phyloP scores from a whole-genome alignment of 1,140 invertebrate species.

The Aleiodes sp. region DNA sequence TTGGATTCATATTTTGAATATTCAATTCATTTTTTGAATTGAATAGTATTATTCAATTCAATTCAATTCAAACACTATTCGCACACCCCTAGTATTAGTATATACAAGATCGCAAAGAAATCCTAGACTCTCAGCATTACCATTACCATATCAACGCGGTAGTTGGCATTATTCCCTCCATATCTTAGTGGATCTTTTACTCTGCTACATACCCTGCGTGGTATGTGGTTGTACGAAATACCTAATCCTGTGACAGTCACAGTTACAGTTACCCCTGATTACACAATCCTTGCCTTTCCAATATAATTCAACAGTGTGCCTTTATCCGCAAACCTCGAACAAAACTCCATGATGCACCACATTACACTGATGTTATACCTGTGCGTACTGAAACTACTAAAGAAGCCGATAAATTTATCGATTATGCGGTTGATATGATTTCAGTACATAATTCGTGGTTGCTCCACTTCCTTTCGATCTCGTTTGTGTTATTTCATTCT shows the following conservation, averaged over 20 bases:
- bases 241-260: background rate
- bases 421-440: conserved; percentile 12
- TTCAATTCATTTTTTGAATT: too few species aligned
- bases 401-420: conserved; percentile 5
- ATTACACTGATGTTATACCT: background rate
- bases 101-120: conserved; percentile 19
- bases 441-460: background rate
- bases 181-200: conserved; percentile 32
- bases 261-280: conserved; percentile 1
- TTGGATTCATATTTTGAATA: too few species aligned
- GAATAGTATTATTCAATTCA: too few species aligned
- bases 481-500: conserved; percentile 3
- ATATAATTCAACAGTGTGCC: background rate
- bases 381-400: background rate
- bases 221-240: background rate
- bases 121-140: conserved; percentile 27
- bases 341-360: background rate
- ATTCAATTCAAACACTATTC: too few species aligned
- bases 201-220: conserved; percentile 22
- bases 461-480: conserved; percentile 3
- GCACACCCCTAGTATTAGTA: too few species aligned
- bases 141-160: conserved; percentile 39
- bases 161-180: conserved; percentile 36
- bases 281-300: conserved; percentile 1
- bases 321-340: background rate